These are phyloP conservation scores for Drosophila pallidifrons DNA, from an alignment of 1,140 invertebrate genomes.

Conservation along the genomic window DNA sequence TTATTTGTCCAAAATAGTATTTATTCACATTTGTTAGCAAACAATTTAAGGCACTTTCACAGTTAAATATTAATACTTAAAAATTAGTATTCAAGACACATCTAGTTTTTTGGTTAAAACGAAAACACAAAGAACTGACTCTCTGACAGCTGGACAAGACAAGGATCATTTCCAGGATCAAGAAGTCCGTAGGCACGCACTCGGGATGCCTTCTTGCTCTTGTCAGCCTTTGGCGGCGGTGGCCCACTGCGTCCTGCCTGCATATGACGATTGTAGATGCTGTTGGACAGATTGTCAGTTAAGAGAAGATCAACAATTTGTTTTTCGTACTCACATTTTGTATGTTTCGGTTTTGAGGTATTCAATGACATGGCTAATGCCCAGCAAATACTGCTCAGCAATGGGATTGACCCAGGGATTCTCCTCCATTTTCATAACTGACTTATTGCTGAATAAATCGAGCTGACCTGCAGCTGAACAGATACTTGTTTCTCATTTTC, in stretches of 20 bases:
- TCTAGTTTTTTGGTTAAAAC: constrained; percentile 72
- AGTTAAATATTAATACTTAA: constrained; percentile 72
- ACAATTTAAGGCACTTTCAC: constrained; percentile 58
- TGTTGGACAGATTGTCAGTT: constrained; percentile 84
- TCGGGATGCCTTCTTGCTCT: constrained; percentile 93
- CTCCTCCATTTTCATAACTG: constrained; percentile 97
- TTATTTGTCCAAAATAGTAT: constrained; percentile 13
- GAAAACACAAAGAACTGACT: constrained; percentile 42
- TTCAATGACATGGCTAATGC: constrained; percentile 96
- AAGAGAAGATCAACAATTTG: background rate
- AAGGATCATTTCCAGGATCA: constrained; percentile 13
- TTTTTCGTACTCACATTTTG: constrained; percentile 90
- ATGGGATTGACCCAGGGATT: constrained; percentile 99
- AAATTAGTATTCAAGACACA: constrained; percentile 73
- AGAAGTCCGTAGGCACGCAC: constrained; percentile 76
- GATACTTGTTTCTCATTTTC: no score
- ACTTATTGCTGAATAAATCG: constrained; percentile 97
- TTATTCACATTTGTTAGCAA: constrained; percentile 65
- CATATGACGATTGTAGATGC: constrained; percentile 92
- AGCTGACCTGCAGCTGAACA: constrained; percentile 92
- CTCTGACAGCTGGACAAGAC: constrained; percentile 1
- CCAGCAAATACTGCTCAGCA: constrained; percentile 96
- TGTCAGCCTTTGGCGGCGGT: constrained; percentile 92
- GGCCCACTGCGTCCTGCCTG: constrained; percentile 89
- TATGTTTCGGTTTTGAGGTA: constrained; percentile 97